phyloP scores from a whole-genome alignment of 64 coral and sea anemone genomes.

The Pachyseris speciosa region DNA sequence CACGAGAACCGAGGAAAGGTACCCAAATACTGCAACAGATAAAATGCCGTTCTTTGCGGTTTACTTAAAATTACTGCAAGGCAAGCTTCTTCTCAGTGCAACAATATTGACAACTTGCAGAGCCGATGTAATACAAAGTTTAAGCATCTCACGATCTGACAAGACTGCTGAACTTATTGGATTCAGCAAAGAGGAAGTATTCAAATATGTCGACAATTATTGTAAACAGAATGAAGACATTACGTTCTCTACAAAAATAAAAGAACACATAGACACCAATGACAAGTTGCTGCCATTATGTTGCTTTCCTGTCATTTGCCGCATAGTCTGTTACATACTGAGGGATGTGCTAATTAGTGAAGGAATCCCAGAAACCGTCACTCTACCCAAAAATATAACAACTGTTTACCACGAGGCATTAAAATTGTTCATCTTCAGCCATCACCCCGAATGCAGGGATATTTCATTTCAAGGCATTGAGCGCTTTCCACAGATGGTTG shows the following conservation, averaged over 20 bases:
- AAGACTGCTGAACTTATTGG: slow-evolving; percentile 50
- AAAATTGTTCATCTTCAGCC: slow-evolving; percentile 46
- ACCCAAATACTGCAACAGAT: neutral
- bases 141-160: neutral
- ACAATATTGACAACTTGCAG: slow-evolving; percentile 12
- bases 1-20: neutral
- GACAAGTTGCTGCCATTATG: slow-evolving; percentile 52
- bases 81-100: neutral
- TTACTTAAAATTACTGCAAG: slow-evolving; percentile 4
- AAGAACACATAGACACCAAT: slow-evolving; percentile 23
- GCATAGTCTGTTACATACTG: no score
- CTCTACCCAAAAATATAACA: slow-evolving; percentile 38
- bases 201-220: neutral
- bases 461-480: no score
- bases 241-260: neutral
- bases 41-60: neutral
- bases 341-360: neutral
- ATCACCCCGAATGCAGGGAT: no score
- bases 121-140: neutral
- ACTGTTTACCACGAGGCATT: slow-evolving; percentile 55
- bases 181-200: slow-evolving; percentile 40
- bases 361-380: neutral
- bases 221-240: neutral
- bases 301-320: slow-evolving; percentile 67
- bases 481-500: no score